These are phyloP conservation scores for Otolemur crassicaudatus DNA, from an alignment of 2,797 vertebrate species.

Conservation along the genomic window DNA sequence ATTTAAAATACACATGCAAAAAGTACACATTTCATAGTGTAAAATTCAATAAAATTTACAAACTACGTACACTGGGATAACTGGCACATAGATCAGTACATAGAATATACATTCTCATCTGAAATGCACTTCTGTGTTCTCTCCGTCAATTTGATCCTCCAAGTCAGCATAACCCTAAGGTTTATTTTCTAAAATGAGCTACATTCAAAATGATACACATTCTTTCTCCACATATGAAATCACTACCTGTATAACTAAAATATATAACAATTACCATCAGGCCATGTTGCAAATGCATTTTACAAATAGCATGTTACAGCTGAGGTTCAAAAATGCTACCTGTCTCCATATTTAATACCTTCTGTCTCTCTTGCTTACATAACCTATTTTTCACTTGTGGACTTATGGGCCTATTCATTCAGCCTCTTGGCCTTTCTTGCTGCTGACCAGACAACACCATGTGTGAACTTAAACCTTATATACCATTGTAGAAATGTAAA, in stretches of 20 bases:
- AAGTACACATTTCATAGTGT: neutral
- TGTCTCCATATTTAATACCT: neutral
- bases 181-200: neutral
- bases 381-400: conserved; percentile 22
- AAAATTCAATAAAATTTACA: neutral
- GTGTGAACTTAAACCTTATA: neutral
- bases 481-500: neutral
- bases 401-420: conserved; percentile 23
- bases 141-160: neutral
- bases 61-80: neutral
- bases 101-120: neutral
- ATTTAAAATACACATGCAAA: neutral
- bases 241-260: neutral
- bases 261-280: neutral
- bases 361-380: neutral
- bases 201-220: neutral
- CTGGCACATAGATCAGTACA: neutral
- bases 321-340: neutral
- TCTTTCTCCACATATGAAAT: rapidly evolving
- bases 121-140: neutral
- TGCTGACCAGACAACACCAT: neutral
- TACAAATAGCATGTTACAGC: neutral
- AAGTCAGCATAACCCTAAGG: neutral
- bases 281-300: neutral
- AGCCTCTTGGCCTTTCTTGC: neutral